These are phyloP conservation scores for Drosophila mimetica DNA, from an alignment of 2,888 invertebrate genomes.

Conservation along the genomic window DNA sequence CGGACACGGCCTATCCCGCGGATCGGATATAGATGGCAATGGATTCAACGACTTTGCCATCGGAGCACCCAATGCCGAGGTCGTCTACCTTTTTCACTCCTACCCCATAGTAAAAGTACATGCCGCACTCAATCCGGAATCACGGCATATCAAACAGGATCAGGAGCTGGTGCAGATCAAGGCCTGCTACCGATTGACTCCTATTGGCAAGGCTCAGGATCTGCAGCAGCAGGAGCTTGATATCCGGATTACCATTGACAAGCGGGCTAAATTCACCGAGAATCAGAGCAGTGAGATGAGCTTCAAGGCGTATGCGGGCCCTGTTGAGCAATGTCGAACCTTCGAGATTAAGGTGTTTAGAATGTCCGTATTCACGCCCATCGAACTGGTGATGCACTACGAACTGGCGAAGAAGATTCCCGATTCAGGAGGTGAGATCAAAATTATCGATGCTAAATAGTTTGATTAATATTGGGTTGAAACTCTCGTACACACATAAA, in stretches of 20 bases:
- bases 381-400: background rate
- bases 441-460: background rate
- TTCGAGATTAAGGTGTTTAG: background rate
- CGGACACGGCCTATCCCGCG: slow-evolving; percentile 1
- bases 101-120: background rate
- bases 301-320: background rate
- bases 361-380: background rate
- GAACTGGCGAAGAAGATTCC: background rate
- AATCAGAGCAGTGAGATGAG: background rate
- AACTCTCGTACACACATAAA: too few relatives aligned
- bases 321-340: background rate
- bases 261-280: background rate
- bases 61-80: slow-evolving; percentile 1
- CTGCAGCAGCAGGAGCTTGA: background rate
- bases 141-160: background rate
- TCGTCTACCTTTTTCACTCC: background rate
- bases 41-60: slow-evolving; percentile 4
- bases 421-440: background rate
- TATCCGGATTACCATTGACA: background rate
- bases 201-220: too few relatives aligned
- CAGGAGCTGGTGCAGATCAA: background rate
- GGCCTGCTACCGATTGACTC: background rate
- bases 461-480: background rate
- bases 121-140: background rate
- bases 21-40: slow-evolving; percentile 4